Evolutionary conservation across 2,113 vertebrate species (phyloP), one percentile per base, ranked within the genome.

Genomic region (Verasper variegatus): DNA sequence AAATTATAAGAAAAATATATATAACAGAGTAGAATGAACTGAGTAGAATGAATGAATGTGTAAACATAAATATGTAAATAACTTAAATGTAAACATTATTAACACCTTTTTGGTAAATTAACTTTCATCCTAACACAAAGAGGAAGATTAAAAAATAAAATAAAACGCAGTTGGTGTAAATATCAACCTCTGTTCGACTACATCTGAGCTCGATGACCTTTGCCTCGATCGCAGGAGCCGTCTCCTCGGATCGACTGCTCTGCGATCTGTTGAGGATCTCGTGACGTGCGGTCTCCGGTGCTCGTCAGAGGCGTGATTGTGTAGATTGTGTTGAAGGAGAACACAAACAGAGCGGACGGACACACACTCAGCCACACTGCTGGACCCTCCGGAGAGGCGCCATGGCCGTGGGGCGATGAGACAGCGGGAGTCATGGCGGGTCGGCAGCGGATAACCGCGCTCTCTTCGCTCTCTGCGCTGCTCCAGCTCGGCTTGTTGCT

Each of bases 341-440:
- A 52, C 54, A 61, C n/a, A 49, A 40, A 23, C 1, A 11, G 2
- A 15, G 11, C 18, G 11, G 31, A n/a, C 26, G 4, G 20, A 9
- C 6, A 37, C 13, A 40, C 18, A 35, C 20, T 0, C 12, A 35
- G 8, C 3, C 45, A 47, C 45, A 15, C 37, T 3, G 40, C 40
- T 12, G 40, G 40, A 42, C 47, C 7, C n/a, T 37, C 4, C 11
- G 56, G 40, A 49, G 3, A 12, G 20, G 59, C 12, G 15, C 3
- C 4, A 75, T 80, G 84, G 9, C 3, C 18, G 12, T 5, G 8
- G 1, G 82, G 86, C 68, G 84, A 92, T 93, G 91, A 91, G 71
- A 85, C 42, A 11, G n/a, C 54, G 54, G 75, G 71, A 84, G 86
- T 77, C 73, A 95, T 95, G 95, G 87, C 70, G 77, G 54, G 66